Conservation (phyloP, 1,140 invertebrate species). For the Archivesica marissinica region DNA sequence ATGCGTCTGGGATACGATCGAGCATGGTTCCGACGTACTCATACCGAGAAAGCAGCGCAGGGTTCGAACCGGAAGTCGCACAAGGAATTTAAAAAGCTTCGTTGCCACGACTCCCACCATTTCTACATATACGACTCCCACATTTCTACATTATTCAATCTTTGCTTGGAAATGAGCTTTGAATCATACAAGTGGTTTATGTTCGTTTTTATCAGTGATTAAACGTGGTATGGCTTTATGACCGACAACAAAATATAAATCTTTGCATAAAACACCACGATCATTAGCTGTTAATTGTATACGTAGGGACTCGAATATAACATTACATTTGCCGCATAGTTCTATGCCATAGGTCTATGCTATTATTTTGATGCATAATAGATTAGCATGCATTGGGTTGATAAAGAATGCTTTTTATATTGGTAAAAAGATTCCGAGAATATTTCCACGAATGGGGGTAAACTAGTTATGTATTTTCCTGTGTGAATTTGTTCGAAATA, state of each 20-base stretch:
- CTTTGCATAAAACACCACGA: conserved; percentile 19
- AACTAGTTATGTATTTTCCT: conserved; percentile 13
- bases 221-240: conserved; percentile 25
- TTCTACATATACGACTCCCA: too few relatives aligned
- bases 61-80: too few relatives aligned
- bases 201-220: neutral
- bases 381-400: conserved; percentile 24
- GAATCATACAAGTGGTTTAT: conserved; percentile 27
- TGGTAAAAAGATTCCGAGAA: conserved; percentile 2
- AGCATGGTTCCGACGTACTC: too few relatives aligned
- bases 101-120: too few relatives aligned
- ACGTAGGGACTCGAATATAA: neutral
- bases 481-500: conserved; percentile 25
- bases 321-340: conserved; percentile 32
- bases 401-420: conserved; percentile 45
- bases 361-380: conserved; percentile 26
- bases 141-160: too few relatives aligned
- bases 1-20: too few relatives aligned
- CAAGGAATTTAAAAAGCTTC: too few relatives aligned
- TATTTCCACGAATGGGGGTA: conserved; percentile 28
- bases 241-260: neutral
- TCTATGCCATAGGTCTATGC: neutral
- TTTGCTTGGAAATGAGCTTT: too few relatives aligned
- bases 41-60: too few relatives aligned
- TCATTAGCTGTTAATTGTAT: conserved; percentile 33